These are phyloP conservation scores for Heliornis fulica DNA, from an alignment of 2,113 vertebrate species.

Conservation along the genomic window DNA sequence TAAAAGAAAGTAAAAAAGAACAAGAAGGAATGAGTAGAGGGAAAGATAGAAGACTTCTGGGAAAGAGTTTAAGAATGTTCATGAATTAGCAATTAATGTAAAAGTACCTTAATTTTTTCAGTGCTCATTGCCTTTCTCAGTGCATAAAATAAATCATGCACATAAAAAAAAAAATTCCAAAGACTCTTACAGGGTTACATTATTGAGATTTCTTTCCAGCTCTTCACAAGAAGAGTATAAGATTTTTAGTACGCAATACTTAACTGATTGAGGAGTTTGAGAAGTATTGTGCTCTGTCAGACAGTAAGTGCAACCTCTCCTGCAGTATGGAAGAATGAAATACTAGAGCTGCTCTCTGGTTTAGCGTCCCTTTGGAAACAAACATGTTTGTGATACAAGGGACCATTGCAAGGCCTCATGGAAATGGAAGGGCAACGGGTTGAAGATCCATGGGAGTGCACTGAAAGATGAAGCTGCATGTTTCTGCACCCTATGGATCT, in stretches of 20 bases:
- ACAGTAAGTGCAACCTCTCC: conserved; percentile 40
- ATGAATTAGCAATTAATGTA: conserved; percentile 17
- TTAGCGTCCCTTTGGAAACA: conserved; percentile 27
- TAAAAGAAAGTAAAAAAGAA: not conserved
- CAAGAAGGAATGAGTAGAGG: not conserved
- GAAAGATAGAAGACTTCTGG: not conserved
- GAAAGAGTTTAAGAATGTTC: not conserved
- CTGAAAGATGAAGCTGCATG: not conserved
- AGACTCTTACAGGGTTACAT: not conserved
- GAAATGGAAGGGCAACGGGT: not conserved
- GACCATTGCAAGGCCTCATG: not conserved
- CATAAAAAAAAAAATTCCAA: not conserved
- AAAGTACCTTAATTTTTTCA: not conserved
- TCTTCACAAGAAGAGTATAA: conserved; percentile 19
- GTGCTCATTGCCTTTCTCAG: not conserved
- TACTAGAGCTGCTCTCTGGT: conserved; percentile 1
- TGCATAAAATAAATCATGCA: conserved; percentile 36
- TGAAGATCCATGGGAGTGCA: not conserved
- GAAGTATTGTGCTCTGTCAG: conserved; percentile 44
- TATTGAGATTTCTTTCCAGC: conserved; percentile 33
- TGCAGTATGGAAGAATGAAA: conserved; percentile 3
- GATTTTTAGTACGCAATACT: conserved; percentile 18
- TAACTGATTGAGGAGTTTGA: conserved; percentile 60
- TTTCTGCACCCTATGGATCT: not conserved
- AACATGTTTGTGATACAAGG: not conserved